Evolutionary conservation across 2,888 invertebrate genomes (phyloP).

Genomic region (Ophioninae sp.): DNA sequence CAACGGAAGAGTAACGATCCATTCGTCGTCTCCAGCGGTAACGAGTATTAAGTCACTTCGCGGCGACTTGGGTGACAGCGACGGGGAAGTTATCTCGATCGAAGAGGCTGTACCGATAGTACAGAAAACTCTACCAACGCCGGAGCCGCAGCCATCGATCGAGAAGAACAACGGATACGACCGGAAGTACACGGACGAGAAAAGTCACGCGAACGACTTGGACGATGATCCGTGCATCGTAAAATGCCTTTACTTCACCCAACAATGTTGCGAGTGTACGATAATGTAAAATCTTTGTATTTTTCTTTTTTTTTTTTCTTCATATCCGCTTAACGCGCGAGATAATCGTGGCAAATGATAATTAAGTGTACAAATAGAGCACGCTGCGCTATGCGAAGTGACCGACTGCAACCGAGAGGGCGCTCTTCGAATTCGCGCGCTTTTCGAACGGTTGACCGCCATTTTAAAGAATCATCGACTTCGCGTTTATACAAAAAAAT

Average conservation of each 20-base stretch:
- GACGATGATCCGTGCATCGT: slow-evolving; percentile 84
- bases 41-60: slow-evolving; percentile 62
- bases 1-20: slow-evolving; percentile 65
- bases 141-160: slow-evolving; percentile 73
- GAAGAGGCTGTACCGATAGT: slow-evolving; percentile 73
- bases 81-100: slow-evolving; percentile 68
- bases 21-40: slow-evolving; percentile 59
- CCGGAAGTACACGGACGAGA: slow-evolving; percentile 64
- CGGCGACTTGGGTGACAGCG: slow-evolving; percentile 51
- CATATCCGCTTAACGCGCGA: not conserved
- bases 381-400: not conserved
- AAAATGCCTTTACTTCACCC: slow-evolving; percentile 84
- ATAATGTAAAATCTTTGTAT: slow-evolving; percentile 67
- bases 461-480: slow-evolving; percentile 32
- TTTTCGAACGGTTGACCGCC: slow-evolving; percentile 17
- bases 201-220: slow-evolving; percentile 78
- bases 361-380: not conserved
- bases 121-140: slow-evolving; percentile 70
- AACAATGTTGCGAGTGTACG: slow-evolving; percentile 86
- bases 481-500: slow-evolving; percentile 20
- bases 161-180: slow-evolving; percentile 74
- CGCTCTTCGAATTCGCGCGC: not conserved
- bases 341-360: not conserved
- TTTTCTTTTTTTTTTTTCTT: not conserved
- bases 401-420: slow-evolving; percentile 4